phyloP scores from a whole-genome alignment of 2,113 vertebrate genomes.

The Leucopsar rothschildi region DNA sequence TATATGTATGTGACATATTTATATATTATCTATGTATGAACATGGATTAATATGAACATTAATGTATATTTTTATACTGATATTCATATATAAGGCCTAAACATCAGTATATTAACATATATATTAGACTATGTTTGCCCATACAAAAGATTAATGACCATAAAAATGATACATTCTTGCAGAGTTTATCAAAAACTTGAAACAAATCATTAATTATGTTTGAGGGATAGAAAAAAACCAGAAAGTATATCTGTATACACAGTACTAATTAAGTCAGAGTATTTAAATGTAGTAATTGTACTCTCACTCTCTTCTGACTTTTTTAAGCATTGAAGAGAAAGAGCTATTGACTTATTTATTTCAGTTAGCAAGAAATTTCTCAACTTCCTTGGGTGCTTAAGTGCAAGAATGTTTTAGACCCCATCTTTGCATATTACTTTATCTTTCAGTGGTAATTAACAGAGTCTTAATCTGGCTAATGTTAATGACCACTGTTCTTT shows the following conservation, averaged over 20 bases:
- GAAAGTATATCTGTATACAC: background rate
- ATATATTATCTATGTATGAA: background rate
- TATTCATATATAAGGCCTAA: background rate
- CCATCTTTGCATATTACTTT: constrained; percentile 77
- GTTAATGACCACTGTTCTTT: constrained; percentile 85
- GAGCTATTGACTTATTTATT: constrained; percentile 40
- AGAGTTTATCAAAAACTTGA: background rate
- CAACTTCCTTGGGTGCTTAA: constrained; percentile 54
- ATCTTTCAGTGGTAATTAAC: constrained; percentile 85
- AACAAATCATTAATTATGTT: background rate
- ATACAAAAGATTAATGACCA: background rate
- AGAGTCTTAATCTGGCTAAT: constrained; percentile 81
- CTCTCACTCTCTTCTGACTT: background rate
- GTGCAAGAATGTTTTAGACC: constrained; percentile 67
- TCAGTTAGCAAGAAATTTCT: constrained; percentile 51
- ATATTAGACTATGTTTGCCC: background rate
- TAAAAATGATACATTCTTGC: background rate
- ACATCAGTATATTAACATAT: background rate
- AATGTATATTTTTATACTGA: background rate
- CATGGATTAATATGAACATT: background rate
- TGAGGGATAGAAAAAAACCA: background rate
- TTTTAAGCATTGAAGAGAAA: background rate
- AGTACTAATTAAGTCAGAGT: background rate
- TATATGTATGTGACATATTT: background rate
- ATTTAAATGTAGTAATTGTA: background rate